Evolutionary conservation across 2,113 vertebrate genomes (phyloP), one percentile per base, ranked within the genome.

Genomic region (Glaucidium brasilianum): DNA sequence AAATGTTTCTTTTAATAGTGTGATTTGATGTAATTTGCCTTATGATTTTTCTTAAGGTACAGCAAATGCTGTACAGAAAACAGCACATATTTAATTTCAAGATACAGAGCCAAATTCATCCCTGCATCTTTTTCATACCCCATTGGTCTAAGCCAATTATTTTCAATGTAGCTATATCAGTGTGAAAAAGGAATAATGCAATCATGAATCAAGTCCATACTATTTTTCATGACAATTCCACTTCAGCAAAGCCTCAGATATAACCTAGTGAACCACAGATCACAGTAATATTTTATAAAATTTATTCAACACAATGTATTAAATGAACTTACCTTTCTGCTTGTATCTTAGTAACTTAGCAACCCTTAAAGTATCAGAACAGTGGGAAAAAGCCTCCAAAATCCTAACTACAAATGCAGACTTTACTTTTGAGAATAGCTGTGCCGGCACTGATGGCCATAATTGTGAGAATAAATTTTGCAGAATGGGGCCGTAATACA

Each of bases 241-340:
- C 98, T 98, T 94, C 96, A 97, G 86, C 77, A 92, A 85, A 97
- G 94, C 96, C 95, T 97, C 96, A 97, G 94, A 95, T 86, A 96
- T 90, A 97, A 98, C 96, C 93, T 95, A 74, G 59, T 87, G 94
- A 97, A 90, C 84, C 90, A 95, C 62, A 88, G 89, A 96, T 92
- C 94, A 92, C 59, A 89, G 94, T 71, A 96, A 92, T 94, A 96
- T 85, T 97, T 97, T 60, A 62, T 90, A 90, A 95, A 96, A 97
- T 94, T 92, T 95, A 97, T 97, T 96, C 87, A 96, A 98, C 91
- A 87, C 39, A 82, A 92, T 53, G 60, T 64, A 88, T 97, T 97
- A 97, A 97, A 66, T 43, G 80, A 94, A 94, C 88, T 77, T 87
- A 95, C 83, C 73, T 96, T 96, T 87, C 94, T 8, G 30, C 27